Conservation (phyloP, 1,140 invertebrate genomes). For the Gryllus bimaculatus region DNA sequence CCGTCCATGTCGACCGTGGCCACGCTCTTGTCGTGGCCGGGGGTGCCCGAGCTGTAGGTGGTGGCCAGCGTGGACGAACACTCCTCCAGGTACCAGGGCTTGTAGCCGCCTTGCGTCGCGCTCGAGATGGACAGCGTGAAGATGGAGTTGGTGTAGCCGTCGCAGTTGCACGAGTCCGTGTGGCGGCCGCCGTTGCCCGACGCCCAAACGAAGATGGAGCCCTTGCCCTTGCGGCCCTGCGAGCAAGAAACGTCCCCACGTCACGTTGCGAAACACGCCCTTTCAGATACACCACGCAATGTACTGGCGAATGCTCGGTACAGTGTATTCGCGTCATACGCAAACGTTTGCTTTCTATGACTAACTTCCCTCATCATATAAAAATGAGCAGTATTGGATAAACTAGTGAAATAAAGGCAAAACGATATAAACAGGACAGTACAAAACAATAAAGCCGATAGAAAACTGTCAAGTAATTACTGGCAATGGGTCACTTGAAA, state of each 20-base stretch:
- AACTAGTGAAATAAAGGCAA: too few relatives aligned
- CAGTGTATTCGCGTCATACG: too few relatives aligned
- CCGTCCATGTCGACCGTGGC: slow-evolving; percentile 94
- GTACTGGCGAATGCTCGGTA: too few relatives aligned
- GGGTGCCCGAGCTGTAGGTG: slow-evolving; percentile 92
- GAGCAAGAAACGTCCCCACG: neutral
- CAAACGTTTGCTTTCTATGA: too few relatives aligned
- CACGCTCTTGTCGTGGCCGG: slow-evolving; percentile 86
- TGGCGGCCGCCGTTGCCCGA: slow-evolving; percentile 95
- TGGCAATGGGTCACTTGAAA: too few relatives aligned
- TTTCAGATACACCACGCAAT: too few relatives aligned
- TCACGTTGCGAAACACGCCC: too few relatives aligned
- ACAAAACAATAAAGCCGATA: too few relatives aligned
- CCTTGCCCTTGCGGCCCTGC: slow-evolving; percentile 87
- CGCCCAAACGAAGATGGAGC: slow-evolving; percentile 98
- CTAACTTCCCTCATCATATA: too few relatives aligned
- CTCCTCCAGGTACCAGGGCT: slow-evolving; percentile 97
- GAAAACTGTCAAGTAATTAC: too few relatives aligned
- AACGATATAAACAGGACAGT: too few relatives aligned
- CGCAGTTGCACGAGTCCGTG: slow-evolving; percentile 96
- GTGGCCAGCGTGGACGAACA: slow-evolving; percentile 93
- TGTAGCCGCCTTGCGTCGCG: slow-evolving; percentile 90
- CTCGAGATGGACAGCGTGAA: slow-evolving; percentile 96
- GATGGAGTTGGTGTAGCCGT: slow-evolving; percentile 98
- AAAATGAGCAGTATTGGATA: too few relatives aligned